Evolutionary conservation across 2,797 vertebrate genomes (phyloP), one percentile per base, ranked within the genome.

Genomic region (Typhlichthys subterraneus): DNA sequence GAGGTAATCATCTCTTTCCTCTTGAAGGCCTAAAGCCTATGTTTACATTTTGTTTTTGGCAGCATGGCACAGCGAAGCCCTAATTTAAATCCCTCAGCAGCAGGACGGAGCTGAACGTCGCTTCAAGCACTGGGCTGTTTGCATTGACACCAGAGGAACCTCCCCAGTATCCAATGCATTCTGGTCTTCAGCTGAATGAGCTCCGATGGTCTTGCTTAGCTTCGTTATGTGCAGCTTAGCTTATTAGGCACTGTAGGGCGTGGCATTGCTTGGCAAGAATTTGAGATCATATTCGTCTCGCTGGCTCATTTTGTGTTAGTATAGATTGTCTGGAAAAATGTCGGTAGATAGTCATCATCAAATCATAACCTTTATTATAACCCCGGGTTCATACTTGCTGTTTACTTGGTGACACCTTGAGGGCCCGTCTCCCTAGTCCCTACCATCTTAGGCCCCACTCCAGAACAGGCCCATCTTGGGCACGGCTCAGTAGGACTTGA

Each of bases 1-100:
- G 77, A 82, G 73, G 85, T 86, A 88, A 90, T 90, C 84, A 86
- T 88, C 85, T 84, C 85, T 84, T 82, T 74, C 79, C 80, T 79
- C 79, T 83, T 77, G 87, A 88, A 84, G 81, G 78, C 77, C 74
- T 74, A 83, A 87, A 85, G 67, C 84, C 81, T 82, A 82, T 88
- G 83, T 87, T 88, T 88, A 88, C 80, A 81, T 79, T 85, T 80
- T 4, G 23, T 72, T 88, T 87, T 81, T 85, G 82, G 82, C 67
- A 38, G 71, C 62, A 81, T 5, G 4, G 80, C 79, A 88, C 83
- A 83, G 74, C 65, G 46, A 87, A 71, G 78, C 78, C 66, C 73
- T 81, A 81, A 86, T 86, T 88, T 86, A 75, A 23, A 79, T 84
- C 78, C 82, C 67, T 67, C 66, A 29, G 74, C 60, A 54, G 45